Evolutionary conservation across 1,140 invertebrate genomes (phyloP).

Genomic region (Oscheius sp.): DNA sequence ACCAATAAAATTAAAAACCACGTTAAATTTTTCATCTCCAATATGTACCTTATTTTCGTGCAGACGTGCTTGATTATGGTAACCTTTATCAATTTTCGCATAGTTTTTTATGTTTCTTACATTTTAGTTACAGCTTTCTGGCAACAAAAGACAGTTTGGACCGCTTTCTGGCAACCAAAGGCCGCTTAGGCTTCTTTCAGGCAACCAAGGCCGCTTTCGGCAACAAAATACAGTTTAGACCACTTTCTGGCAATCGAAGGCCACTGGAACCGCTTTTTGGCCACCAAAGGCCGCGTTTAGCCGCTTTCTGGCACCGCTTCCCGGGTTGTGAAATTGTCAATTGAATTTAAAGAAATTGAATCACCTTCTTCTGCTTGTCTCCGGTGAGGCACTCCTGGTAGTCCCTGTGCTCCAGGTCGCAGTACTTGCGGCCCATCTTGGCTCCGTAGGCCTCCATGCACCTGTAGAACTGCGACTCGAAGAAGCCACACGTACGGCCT

Average conservation of each 20-base stretch:
- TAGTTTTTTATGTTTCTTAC: too few species aligned
- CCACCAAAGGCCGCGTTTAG: not conserved
- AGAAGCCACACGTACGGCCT: conserved; percentile 52
- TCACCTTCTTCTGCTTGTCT: conserved; percentile 52
- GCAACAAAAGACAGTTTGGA: too few species aligned
- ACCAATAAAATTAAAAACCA: too few species aligned
- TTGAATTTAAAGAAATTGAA: not conserved
- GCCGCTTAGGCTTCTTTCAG: too few species aligned
- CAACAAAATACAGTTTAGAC: not conserved
- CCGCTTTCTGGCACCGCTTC: not conserved
- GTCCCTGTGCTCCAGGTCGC: conserved; percentile 56
- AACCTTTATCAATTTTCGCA: too few species aligned
- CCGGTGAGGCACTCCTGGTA: conserved; percentile 50
- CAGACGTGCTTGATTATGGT: too few species aligned
- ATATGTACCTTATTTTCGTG: too few species aligned
- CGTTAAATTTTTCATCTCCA: too few species aligned
- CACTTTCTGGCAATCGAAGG: not conserved
- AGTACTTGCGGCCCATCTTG: conserved; percentile 51
- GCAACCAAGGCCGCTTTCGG: not conserved
- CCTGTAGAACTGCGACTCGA: conserved; percentile 53
- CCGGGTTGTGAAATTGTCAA: not conserved
- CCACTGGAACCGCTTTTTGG: not conserved
- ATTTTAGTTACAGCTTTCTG: too few species aligned
- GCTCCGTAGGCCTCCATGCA: conserved; percentile 57
- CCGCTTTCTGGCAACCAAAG: too few species aligned